These are phyloP conservation scores for Corythornis cristatus DNA, from an alignment of 2,113 vertebrate genomes.

Conservation along the genomic window DNA sequence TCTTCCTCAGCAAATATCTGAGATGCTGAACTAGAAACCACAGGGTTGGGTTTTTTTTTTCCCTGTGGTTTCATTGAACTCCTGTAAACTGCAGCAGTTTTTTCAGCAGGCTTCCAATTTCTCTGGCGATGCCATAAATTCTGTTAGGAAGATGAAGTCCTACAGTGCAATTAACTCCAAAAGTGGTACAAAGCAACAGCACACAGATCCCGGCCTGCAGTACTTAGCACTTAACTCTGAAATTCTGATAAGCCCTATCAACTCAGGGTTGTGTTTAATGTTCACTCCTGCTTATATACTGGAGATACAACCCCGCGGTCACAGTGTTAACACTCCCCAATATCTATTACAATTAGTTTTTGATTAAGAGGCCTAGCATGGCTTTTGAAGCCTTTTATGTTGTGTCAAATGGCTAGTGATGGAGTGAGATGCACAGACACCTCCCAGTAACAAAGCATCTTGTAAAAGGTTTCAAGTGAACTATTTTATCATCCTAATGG, in stretches of 20 bases:
- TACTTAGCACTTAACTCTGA: conserved; percentile 85
- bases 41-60: conserved; percentile 22
- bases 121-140: conserved; percentile 76
- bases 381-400: conserved; percentile 98
- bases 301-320: conserved; percentile 89
- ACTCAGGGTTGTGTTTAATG: conserved; percentile 91
- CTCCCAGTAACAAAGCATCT: conserved; percentile 94
- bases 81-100: conserved; percentile 44
- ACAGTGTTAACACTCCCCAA: conserved; percentile 95
- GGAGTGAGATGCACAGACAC: conserved; percentile 90
- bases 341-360: conserved; percentile 99
- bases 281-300: conserved; percentile 85
- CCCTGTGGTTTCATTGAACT: conserved; percentile 63
- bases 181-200: conserved; percentile 81
- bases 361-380: conserved; percentile 94
- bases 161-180: conserved; percentile 78
- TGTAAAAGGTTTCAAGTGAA: conserved; percentile 96
- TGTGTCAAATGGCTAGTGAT: conserved; percentile 97
- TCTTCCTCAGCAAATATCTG: neutral
- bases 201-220: conserved; percentile 78
- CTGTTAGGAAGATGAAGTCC: conserved; percentile 72
- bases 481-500: conserved; percentile 99
- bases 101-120: conserved; percentile 37
- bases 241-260: conserved; percentile 86
- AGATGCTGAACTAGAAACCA: neutral